Conservation (phyloP, 1,140 invertebrate genomes). For the Drosophila bocki region DNA sequence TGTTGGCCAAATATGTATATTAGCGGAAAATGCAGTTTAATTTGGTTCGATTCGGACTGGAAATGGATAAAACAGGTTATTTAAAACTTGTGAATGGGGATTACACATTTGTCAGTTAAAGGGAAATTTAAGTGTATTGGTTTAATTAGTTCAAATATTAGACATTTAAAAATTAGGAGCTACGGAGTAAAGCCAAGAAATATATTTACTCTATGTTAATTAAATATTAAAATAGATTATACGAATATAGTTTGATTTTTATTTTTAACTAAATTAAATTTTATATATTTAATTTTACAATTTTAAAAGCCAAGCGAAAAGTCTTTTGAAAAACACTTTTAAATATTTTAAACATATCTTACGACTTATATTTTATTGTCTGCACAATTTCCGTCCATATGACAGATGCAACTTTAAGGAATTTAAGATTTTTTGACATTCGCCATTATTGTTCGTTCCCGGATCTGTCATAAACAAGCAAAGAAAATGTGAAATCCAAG, state of each 20-base stretch:
- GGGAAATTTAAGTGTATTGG: neutral
- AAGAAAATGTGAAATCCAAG: conserved; percentile 18
- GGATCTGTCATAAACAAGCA: conserved; percentile 36
- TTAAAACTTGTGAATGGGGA: neutral
- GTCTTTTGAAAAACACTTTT: neutral
- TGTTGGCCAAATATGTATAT: conserved; percentile 13
- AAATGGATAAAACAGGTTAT: neutral
- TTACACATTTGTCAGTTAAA: neutral
- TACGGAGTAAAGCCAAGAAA: neutral
- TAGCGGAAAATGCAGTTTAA: conserved; percentile 6
- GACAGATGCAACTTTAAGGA: conserved; percentile 22
- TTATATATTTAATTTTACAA: neutral
- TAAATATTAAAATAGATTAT: too few species aligned
- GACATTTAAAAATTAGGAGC: neutral
- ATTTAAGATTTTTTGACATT: conserved; percentile 1
- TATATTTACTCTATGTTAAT: neutral
- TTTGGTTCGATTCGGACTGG: conserved; percentile 1
- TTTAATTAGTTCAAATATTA: neutral
- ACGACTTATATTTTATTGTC: neutral
- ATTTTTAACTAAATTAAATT: too few species aligned
- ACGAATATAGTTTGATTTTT: too few species aligned
- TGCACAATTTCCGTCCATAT: neutral
- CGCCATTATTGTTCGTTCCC: conserved; percentile 27
- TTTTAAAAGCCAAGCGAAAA: neutral
- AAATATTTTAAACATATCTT: neutral